Conservation (phyloP, 2,888 invertebrate species). For the Caenorhabditis afra region DNA sequence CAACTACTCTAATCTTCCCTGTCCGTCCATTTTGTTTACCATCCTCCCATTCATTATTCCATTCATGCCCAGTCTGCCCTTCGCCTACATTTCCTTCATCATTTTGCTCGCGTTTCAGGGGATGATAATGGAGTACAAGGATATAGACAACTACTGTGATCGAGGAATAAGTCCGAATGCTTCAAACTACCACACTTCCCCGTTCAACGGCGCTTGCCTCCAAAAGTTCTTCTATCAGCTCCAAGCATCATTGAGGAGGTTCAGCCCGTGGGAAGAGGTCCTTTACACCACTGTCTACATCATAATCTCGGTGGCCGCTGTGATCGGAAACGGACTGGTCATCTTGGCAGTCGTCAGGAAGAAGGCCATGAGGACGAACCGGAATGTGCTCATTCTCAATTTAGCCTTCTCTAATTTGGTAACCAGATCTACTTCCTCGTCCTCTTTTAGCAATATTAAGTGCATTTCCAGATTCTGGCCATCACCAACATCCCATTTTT, state of each 20-base stretch:
- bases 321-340: slow-evolving; percentile 79
- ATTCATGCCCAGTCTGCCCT: slow-evolving; percentile 4
- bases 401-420: slow-evolving; percentile 86
- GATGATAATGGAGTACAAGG: slow-evolving; percentile 73
- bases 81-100: background rate
- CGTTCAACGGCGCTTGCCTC: slow-evolving; percentile 73
- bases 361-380: slow-evolving; percentile 88
- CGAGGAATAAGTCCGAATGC: slow-evolving; percentile 64
- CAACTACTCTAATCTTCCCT: slow-evolving; percentile 25
- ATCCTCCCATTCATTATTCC: background rate
- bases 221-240: slow-evolving; percentile 72
- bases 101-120: slow-evolving; percentile 58
- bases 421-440: background rate
- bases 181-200: slow-evolving; percentile 54
- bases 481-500: slow-evolving; percentile 90
- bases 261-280: slow-evolving; percentile 74
- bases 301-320: slow-evolving; percentile 76
- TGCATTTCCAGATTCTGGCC: slow-evolving; percentile 86
- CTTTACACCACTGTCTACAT: slow-evolving; percentile 77
- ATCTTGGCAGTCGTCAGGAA: slow-evolving; percentile 86
- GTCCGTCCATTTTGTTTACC: slow-evolving; percentile 15
- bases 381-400: slow-evolving; percentile 94
- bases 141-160: slow-evolving; percentile 75
- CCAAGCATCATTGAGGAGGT: slow-evolving; percentile 74
- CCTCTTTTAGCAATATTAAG: background rate